Base-by-base conservation (phyloP, 2,113 vertebrate species). In the Lagopus muta region DNA sequence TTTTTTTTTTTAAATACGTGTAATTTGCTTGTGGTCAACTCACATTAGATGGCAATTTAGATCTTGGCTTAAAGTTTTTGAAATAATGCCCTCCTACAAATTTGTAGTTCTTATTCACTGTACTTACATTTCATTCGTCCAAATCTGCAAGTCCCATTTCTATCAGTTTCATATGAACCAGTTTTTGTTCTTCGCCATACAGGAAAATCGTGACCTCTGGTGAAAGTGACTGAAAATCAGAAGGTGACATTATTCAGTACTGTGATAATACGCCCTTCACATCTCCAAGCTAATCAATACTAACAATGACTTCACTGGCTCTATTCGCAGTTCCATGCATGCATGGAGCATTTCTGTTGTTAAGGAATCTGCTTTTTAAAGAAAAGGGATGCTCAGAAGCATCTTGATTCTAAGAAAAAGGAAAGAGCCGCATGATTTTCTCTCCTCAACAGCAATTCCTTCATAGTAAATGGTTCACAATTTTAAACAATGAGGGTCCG, bases 161-260 rank as follows among this genome's bases (percentile, higher is more conserved):
- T 92, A 99, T 89, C 88, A 99, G 97, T 47, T 98, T 97, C 94
- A 97, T 96, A 42, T 99, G 98, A 69, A 99, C 94, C 20, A 98
- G 93, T 27, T 89, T 94, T 62, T 97, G 94, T 21, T 97, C 89
- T 2, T 98, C 96, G 58, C 98, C 96, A 92, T 98, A 99, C 83
- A 99, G 97, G 43, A 94, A 96, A 92, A 99, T 97, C 3, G 93
- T 98, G 58, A 98, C 87, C 79, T 98, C 97, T 45, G 98, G 98
- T 69, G 97, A 96, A 6, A 82, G 66, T 47, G 97, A 91, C 99
- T 99, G 94, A 66, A 97, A 96, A 85, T 4, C 30, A 82, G 27
- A 79, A 93, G n/a, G 47, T 71, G 4, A 79, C 5, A 79, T 50
- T 80, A 42, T 87, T 79, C 30, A 79, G 61, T 27, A 34, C 30